Evolutionary conservation across 1,140 invertebrate species (phyloP).

Genomic region (Euschistus heros): DNA sequence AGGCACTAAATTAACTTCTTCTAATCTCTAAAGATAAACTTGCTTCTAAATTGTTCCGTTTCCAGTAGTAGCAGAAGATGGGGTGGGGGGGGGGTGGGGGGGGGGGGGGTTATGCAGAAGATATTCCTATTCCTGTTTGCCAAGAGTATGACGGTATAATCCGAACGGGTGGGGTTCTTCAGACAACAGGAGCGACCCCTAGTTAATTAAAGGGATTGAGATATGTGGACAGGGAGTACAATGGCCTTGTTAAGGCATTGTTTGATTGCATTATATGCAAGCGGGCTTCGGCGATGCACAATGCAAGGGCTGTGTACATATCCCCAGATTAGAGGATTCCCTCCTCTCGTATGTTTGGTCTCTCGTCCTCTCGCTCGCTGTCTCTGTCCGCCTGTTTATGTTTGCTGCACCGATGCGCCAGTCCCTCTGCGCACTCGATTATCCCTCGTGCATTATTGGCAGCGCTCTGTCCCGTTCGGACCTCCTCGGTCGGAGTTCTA

Average conservation of each 20-base stretch:
- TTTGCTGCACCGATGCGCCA: neutral
- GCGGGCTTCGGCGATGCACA: neutral
- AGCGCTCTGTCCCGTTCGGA: neutral
- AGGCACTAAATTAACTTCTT: no score
- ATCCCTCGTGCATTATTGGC: neutral
- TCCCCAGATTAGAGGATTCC: constrained; percentile 17
- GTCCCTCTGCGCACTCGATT: neutral
- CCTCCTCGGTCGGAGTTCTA: neutral
- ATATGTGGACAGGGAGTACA: constrained; percentile 12
- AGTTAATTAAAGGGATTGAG: constrained; percentile 4
- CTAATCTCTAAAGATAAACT: no score
- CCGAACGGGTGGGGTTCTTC: no score
- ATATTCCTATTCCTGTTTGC: no score
- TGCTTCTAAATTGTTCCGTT: no score
- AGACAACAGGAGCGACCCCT: no score
- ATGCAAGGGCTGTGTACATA: constrained; percentile 7
- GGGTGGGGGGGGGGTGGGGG: neutral
- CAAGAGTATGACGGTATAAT: no score
- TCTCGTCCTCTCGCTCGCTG: neutral
- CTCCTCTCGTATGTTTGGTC: constrained; percentile 3
- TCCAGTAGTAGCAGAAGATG: no score
- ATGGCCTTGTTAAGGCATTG: constrained; percentile 18
- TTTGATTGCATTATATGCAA: constrained; percentile 17
- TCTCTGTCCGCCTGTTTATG: constrained; percentile 4
- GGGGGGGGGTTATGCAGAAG: neutral